Evolutionary conservation across 1,140 invertebrate genomes (phyloP), one percentile per base, ranked within the genome.

Genomic region (Caenorhabditis remanei): DNA sequence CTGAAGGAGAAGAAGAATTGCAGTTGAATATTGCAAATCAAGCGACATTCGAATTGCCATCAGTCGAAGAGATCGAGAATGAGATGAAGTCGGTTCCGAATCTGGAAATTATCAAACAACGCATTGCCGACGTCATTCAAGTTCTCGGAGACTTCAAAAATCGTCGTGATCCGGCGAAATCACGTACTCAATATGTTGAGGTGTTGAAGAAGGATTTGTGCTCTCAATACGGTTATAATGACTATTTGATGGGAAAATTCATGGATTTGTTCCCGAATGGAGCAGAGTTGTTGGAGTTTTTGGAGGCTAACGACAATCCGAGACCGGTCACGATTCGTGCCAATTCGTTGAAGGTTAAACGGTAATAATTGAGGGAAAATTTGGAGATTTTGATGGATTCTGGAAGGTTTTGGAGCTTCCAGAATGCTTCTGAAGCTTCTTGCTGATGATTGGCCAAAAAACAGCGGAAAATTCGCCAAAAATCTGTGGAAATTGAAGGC

Each of bases 281-380:
- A 32, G 87, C 75, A 65, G 92, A 92, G 88, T 94, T 99, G 32
- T 94, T 98, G 89, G 97, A 99, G 92, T 98, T 97, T 94, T 93
- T 99, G 19, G 98, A 99, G 94, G 96, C 98, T 0, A 98, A 97
- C 93, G 98, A 99, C 94, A 95, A 96, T 19, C 96, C 96, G 85
- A 94, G 98, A 90, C 98, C 98, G 5, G 94, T 99, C 32, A 99
- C 98, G 0, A 96, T 99, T 87, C 94, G 98, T 87, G 96, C 97
- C 6, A 99, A 99, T 91, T 98, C 96, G 85, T 94, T 99, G 14
- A 99, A 99, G 94, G 98, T 97, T 0, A 94, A 97, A 48, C 50
- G 86, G 85, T 87, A 56, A 40, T 13, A 71, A 9, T 32, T 32
- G 32, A n/a, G 32, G 2, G 32, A 32, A 0, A 32, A 32, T 32